Evolutionary conservation across 2,888 invertebrate species (phyloP).

Genomic region (Falcaria lacertinaria): DNA sequence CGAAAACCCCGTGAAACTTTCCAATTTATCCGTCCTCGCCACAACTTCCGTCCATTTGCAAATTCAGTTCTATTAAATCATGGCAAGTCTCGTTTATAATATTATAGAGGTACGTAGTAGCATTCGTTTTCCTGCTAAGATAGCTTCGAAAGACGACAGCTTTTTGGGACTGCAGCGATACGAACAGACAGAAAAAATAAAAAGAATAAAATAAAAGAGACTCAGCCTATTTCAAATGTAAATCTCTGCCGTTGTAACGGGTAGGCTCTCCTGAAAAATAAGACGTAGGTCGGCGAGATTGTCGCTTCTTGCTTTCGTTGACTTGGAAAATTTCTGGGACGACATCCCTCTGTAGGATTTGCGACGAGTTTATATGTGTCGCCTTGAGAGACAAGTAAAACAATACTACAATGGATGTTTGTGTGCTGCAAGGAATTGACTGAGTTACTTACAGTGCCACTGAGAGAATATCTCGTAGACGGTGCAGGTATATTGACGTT

Average conservation of each 20-base stretch:
- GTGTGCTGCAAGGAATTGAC: conserved; percentile 33
- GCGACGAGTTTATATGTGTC: conserved; percentile 56
- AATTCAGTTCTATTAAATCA: conserved; percentile 22
- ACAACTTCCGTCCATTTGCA: conserved; percentile 17
- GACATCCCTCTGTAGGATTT: conserved; percentile 55
- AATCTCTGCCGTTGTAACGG: conserved; percentile 69
- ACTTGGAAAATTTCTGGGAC: conserved; percentile 59
- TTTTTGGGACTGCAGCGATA: conserved; percentile 23
- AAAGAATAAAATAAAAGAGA: conserved; percentile 56
- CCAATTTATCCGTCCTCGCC: conserved; percentile 11
- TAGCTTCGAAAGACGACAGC: conserved; percentile 1
- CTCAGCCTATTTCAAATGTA: conserved; percentile 70
- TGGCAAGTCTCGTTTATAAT: conserved; percentile 16
- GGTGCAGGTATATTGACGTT: conserved; percentile 1
- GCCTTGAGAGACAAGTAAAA: conserved; percentile 53
- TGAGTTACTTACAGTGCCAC: conserved; percentile 20
- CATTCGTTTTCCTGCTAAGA: background rate
- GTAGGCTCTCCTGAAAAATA: conserved; percentile 62
- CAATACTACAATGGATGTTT: conserved; percentile 42
- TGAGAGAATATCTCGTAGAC: conserved; percentile 13
- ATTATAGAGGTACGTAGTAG: conserved; percentile 16
- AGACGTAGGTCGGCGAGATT: conserved; percentile 64
- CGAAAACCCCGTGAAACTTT: conserved; percentile 17
- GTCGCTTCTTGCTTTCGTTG: conserved; percentile 62
- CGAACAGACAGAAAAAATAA: conserved; percentile 47